These are phyloP conservation scores for Heterohyrax brucei DNA, from an alignment of 2,797 vertebrate genomes.

Conservation along the genomic window DNA sequence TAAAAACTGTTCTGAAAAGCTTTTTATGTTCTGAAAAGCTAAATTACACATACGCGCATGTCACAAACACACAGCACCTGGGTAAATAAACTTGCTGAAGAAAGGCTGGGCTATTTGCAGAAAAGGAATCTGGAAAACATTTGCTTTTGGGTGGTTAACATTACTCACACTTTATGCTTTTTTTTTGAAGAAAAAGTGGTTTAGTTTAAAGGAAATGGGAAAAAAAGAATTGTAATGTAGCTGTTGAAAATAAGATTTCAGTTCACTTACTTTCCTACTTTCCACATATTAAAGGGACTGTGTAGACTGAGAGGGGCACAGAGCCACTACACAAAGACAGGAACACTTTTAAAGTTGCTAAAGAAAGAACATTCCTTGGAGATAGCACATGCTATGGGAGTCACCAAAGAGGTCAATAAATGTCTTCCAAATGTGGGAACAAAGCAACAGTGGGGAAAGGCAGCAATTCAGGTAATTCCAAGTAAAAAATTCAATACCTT, in stretches of 20 bases:
- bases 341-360: conserved; percentile 63
- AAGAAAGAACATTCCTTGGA: conserved; percentile 45
- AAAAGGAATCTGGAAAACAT: conserved; percentile 89
- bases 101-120: conserved; percentile 85
- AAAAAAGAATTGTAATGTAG: conserved; percentile 59
- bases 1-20: conserved; percentile 85
- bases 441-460: not conserved
- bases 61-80: conserved; percentile 90
- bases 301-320: conserved; percentile 20
- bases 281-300: conserved; percentile 33
- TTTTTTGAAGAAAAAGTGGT: conserved; percentile 23
- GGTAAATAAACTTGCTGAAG: conserved; percentile 88
- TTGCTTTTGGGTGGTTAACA: conserved; percentile 76
- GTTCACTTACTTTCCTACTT: conserved; percentile 71
- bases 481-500: conserved; percentile 34
- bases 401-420: conserved; percentile 14
- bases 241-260: conserved; percentile 75
- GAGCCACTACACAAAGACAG: conserved; percentile 48
- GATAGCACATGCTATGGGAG: not conserved
- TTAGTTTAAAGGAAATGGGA: conserved; percentile 57
- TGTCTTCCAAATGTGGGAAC: not conserved
- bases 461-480: conserved; percentile 3
- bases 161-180: conserved; percentile 67
- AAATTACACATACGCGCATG: conserved; percentile 86
- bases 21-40: conserved; percentile 86